Evolutionary conservation across 2,888 invertebrate species (phyloP).

Genomic region (Anticlea derivata): DNA sequence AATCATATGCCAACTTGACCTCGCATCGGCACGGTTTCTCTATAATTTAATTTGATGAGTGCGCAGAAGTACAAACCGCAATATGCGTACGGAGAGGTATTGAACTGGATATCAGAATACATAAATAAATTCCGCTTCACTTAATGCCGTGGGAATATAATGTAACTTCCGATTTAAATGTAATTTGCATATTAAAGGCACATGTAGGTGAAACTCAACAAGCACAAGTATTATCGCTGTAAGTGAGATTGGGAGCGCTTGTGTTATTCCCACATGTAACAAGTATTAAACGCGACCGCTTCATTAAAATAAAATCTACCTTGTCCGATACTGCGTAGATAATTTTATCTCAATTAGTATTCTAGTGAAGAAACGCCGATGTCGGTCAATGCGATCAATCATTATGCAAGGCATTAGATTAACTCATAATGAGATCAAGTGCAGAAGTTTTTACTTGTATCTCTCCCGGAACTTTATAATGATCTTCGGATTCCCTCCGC

Average conservation of each 20-base stretch:
- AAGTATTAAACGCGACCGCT: slow-evolving; percentile 23
- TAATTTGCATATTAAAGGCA: slow-evolving; percentile 32
- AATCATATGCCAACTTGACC: slow-evolving; percentile 2
- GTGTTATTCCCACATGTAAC: slow-evolving; percentile 24
- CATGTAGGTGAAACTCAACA: slow-evolving; percentile 29
- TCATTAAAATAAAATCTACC: slow-evolving; percentile 32
- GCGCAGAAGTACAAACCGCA: slow-evolving; percentile 13
- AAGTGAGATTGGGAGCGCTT: slow-evolving; percentile 26
- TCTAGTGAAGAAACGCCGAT: slow-evolving; percentile 45
- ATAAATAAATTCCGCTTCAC: slow-evolving; percentile 24
- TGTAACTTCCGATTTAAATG: slow-evolving; percentile 35
- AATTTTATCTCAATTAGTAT: slow-evolving; percentile 50
- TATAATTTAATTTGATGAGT: slow-evolving; percentile 11
- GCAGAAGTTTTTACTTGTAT: slow-evolving; percentile 39
- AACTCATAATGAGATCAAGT: slow-evolving; percentile 54
- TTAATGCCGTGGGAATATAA: slow-evolving; percentile 36
- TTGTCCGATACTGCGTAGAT: slow-evolving; percentile 31
- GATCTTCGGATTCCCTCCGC: slow-evolving; percentile 13
- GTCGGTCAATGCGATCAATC: slow-evolving; percentile 57
- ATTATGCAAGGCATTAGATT: slow-evolving; percentile 51
- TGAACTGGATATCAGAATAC: slow-evolving; percentile 12
- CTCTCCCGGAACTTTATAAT: slow-evolving; percentile 29
- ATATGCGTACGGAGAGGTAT: slow-evolving; percentile 3
- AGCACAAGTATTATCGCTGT: slow-evolving; percentile 20
- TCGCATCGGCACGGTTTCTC: slow-evolving; percentile 5